Conservation (phyloP, 2,113 vertebrate genomes). For the Chionodraco myersi region DNA sequence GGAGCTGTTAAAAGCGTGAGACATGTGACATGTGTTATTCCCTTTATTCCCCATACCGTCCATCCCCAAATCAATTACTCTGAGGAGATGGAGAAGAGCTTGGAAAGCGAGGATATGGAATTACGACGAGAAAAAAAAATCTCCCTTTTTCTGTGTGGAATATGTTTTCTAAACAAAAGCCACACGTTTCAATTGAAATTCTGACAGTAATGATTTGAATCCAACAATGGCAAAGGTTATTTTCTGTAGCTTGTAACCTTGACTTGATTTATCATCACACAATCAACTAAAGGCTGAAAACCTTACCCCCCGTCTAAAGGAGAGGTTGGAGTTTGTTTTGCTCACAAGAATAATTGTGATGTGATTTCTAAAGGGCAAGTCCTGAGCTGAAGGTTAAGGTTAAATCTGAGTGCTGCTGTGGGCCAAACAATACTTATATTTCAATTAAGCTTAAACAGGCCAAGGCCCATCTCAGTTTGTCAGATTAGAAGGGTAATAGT, state of each 20-base stretch:
- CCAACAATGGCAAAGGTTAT: neutral
- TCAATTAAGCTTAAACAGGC: neutral
- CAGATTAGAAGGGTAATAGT: neutral
- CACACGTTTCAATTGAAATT: conserved; percentile 14
- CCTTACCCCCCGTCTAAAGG: neutral
- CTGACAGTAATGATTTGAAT: neutral
- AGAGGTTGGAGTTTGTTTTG: neutral
- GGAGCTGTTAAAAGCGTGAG: conserved; percentile 60
- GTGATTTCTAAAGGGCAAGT: neutral
- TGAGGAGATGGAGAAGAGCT: conserved; percentile 39
- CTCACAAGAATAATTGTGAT: conserved; percentile 8
- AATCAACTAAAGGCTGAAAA: conserved; percentile 12
- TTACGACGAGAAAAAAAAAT: conserved; percentile 14
- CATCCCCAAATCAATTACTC: conserved; percentile 74
- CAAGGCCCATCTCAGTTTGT: neutral
- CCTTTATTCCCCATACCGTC: conserved; percentile 66
- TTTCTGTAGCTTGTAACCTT: neutral
- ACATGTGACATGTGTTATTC: conserved; percentile 59
- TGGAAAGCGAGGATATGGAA: conserved; percentile 42
- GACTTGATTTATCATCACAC: neutral
- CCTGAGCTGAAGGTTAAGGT: conserved; percentile 2
- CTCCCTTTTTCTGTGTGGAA: neutral
- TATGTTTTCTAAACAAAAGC: neutral
- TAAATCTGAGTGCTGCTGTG: neutral
- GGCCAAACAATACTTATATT: neutral